Conservation (phyloP, 1,140 invertebrate genomes). For the Drosophila orena region DNA sequence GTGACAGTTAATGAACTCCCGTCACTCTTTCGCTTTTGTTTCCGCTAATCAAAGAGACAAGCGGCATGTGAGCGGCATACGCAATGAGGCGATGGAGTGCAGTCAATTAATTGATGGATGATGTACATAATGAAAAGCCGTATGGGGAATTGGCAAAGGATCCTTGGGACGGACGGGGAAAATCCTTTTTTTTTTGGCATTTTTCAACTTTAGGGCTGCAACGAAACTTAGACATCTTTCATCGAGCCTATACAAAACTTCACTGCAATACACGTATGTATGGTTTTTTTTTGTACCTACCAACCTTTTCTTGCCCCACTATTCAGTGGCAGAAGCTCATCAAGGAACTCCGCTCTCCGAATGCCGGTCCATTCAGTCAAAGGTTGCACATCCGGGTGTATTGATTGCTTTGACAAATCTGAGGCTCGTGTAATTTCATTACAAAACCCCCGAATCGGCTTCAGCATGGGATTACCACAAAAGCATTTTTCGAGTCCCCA, state of each 20-base stretch:
- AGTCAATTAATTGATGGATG: constrained; percentile 71
- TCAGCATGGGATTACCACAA: constrained; percentile 58
- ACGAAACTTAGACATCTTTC: not conserved
- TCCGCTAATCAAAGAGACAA: constrained; percentile 63
- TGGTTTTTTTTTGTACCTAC: not conserved
- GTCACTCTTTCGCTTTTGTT: constrained; percentile 59
- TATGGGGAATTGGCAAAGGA: constrained; percentile 5
- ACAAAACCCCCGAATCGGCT: constrained; percentile 51
- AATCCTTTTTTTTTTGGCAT: not conserved
- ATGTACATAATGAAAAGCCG: constrained; percentile 28
- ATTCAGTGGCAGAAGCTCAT: constrained; percentile 22
- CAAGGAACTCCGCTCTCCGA: constrained; percentile 16
- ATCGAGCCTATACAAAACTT: not conserved
- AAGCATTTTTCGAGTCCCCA: constrained; percentile 64
- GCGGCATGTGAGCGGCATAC: constrained; percentile 58
- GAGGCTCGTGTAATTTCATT: constrained; percentile 73
- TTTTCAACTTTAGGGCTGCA: not conserved
- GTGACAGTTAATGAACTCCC: constrained; percentile 78
- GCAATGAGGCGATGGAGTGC: constrained; percentile 35
- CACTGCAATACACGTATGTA: not conserved
- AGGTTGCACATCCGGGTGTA: constrained; percentile 45
- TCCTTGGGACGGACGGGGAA: too few relatives aligned
- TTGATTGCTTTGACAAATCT: constrained; percentile 82
- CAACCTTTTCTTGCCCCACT: constrained; percentile 12
- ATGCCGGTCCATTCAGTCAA: constrained; percentile 13